Evolutionary conservation across 2,888 invertebrate species (phyloP), one percentile per base, ranked within the genome.

Genomic region (Sinelater perroti): DNA sequence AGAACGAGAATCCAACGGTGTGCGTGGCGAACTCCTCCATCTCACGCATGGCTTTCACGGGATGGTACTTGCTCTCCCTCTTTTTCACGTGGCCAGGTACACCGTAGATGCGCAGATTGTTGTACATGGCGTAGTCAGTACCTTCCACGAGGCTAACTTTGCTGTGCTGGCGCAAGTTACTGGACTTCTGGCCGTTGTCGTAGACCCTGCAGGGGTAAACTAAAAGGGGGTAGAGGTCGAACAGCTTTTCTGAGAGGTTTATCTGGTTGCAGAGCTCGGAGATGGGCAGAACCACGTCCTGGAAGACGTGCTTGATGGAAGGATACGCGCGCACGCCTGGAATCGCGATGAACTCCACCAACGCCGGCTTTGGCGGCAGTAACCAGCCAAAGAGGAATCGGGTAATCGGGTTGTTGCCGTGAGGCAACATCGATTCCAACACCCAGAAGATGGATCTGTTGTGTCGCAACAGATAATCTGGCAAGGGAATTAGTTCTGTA

Each of bases 401-500:
- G 70, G 88, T 88, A 3, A 87, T 8, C 0, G 81, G 81, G 67
- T 87, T 75, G 66, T 88, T 88, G n/a, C 88, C 88, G 64, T 87
- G 87, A 0, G 87, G 85, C 38, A 88, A 79, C 88, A 88, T 87
- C 13, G 85, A 84, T 75, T 88, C 87, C 0, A 88, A 84, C 0
- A 88, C 88, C 88, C 88, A 88, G 72, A 88, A 88, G 49, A 88
- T 88, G 1, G 87, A 82, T 65, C 87, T 77, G 68, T 87, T 85
- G 70, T 88, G 87, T 16, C 88, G 76, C 0, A 88, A 70, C 10
- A 88, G 73, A 68, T 88, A 88, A 60, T 87, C 85, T 57, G 82
- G 74, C 13, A 88, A 64, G 0, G 88, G 88, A 49, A 88, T 85
- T 55, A 86, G 77, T 67, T 85, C 85, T 8, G 82, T 83, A 5